These are phyloP conservation scores for Anarhynchus alexandrinus DNA, from an alignment of 2,113 vertebrate species.

Conservation along the genomic window DNA sequence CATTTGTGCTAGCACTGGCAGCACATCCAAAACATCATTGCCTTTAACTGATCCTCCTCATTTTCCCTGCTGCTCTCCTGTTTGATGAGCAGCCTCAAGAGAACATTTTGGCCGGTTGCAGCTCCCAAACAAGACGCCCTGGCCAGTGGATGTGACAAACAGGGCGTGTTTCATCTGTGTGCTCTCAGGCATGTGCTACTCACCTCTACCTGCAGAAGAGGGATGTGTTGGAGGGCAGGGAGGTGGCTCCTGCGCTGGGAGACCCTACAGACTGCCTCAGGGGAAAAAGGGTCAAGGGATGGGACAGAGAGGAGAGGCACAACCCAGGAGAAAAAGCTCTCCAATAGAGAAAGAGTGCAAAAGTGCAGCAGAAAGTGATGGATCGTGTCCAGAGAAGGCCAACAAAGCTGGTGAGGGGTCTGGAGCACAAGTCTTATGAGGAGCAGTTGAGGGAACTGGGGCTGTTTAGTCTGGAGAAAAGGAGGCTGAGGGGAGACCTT, in stretches of 20 bases:
- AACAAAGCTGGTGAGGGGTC: neutral
- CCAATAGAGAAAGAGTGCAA: neutral
- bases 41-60: neutral
- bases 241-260: neutral
- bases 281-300: neutral
- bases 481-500: neutral
- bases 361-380: neutral
- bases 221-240: neutral
- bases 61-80: neutral
- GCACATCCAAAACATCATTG: neutral
- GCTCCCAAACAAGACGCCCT: neutral
- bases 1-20: neutral
- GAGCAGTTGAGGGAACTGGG: neutral
- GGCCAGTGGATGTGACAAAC: neutral
- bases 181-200: neutral
- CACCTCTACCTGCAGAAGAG: neutral
- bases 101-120: neutral
- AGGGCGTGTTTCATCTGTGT: neutral
- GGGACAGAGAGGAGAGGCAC: neutral
- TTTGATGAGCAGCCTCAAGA: neutral
- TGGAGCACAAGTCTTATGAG: neutral
- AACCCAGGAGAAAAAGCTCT: neutral
- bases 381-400: neutral
- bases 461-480: neutral
- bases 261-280: neutral